Percentiles rank a stretch among this genome's conserved stretches.
Evolutionary conservation across 2,888 invertebrate species (phyloP).

Genomic region (Acleris emargana): DNA sequence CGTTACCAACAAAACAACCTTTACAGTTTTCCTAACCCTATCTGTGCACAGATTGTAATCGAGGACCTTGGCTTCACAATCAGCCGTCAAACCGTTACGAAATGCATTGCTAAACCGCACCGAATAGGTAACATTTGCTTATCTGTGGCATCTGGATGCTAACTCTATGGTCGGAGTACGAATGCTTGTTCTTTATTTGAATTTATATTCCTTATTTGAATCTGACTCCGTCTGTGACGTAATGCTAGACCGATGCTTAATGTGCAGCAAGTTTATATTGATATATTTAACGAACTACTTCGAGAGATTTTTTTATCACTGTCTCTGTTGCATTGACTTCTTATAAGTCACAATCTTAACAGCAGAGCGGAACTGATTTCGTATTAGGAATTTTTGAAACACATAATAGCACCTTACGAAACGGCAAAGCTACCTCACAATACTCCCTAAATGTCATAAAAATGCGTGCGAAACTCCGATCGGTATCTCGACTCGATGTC

Average conservation of each 20-base stretch:
- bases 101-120: constrained; percentile 29
- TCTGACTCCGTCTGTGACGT: constrained; percentile 3
- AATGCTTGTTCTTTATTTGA: constrained; percentile 29
- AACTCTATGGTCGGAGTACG: constrained; percentile 19
- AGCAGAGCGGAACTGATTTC: background rate
- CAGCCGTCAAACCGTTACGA: constrained; percentile 55
- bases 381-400: background rate
- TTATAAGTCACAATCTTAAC: too few species aligned
- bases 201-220: constrained; percentile 11
- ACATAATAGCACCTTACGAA: constrained; percentile 13
- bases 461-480: constrained; percentile 48
- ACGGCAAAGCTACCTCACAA: constrained; percentile 8
- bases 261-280: too few species aligned
- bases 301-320: too few species aligned
- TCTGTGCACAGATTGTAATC: constrained; percentile 52
- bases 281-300: too few species aligned
- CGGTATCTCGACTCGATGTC: constrained; percentile 66
- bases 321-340: too few species aligned
- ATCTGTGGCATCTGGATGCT: constrained; percentile 19
- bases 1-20: constrained; percentile 23
- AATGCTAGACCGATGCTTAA: background rate
- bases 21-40: constrained; percentile 23
- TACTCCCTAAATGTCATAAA: constrained; percentile 28
- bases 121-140: constrained; percentile 33
- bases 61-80: constrained; percentile 55